Base-by-base conservation (phyloP, 1,140 invertebrate genomes). In the Drosophila miranda region DNA sequence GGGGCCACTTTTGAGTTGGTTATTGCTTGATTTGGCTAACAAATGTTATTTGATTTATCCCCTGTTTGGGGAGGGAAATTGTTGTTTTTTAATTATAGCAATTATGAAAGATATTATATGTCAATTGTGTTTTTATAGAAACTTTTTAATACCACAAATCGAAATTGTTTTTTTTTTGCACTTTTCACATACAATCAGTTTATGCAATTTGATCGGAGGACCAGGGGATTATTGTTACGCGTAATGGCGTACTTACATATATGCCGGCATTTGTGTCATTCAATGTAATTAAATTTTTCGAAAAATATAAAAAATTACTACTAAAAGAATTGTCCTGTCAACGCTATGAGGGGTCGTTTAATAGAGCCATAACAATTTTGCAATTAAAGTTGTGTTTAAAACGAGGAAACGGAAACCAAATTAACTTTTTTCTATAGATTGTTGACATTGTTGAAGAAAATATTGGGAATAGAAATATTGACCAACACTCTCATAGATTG, bases 101-200 rank as follows among this genome's bases (percentile, higher is more conserved):
- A 55, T 53, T 61, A 49, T 66, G 51, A 51, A 58, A 48, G 8
- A 19, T 56, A 54, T 63, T 62, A 55, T 63, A 52, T 78, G 62
- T 74, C 58, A 63, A 78, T 34, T 42, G 19, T 60, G 38, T 43
- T 76, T 68, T 46, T 48, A 59, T 51, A 59, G 50, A 11, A 13
- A 38, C 11, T 38, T 62, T 49, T 51, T 61, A 45, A n/a, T 43
- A 19, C 21, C 43, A 28, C 4, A 8, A 34, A 42, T 30, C 55
- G 34, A 45, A 53, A 64, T 41, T 8, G 14, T 44, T 50, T 28
- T 51, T 51, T 38, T 50, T 76, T 57, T 54, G 30, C 23, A 42
- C 44, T 57, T 49, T 50, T 57, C 44, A 11, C 9, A 34, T 34
- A 60, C 49, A 83, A 83, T 78, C 55, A 77, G 64, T 74, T 81